A percentile compares a stretch with the other conserved stretches of the same genome.
These are phyloP conservation scores for Ceratosolen fusciceps DNA, from an alignment of 1,140 invertebrate species.

Conservation along the genomic window DNA sequence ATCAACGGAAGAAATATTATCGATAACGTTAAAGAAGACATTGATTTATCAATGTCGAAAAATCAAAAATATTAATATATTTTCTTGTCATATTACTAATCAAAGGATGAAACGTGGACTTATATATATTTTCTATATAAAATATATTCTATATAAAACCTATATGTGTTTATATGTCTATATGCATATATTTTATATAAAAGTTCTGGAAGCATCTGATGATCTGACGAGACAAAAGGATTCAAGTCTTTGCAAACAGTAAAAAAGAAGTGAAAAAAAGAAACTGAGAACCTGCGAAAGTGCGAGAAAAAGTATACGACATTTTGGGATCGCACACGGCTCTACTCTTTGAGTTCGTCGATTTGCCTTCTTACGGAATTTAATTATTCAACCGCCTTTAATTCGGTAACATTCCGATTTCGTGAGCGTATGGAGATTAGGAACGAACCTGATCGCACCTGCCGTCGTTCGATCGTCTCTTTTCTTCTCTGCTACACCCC, in stretches of 20 bases:
- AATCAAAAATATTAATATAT: too few relatives aligned
- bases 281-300: conserved; percentile 5
- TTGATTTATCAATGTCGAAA: too few relatives aligned
- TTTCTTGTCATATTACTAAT: too few relatives aligned
- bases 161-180: neutral
- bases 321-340: neutral
- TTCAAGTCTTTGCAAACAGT: neutral
- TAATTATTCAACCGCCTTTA: conserved; percentile 53
- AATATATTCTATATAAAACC: too few relatives aligned
- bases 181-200: neutral
- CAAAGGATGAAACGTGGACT: too few relatives aligned
- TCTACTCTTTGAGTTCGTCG: neutral
- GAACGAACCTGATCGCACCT: conserved; percentile 50
- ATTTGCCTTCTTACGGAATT: conserved; percentile 37
- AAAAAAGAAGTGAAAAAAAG: conserved; percentile 20
- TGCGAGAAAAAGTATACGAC: conserved; percentile 27
- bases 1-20: too few relatives aligned
- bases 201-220: conserved; percentile 12
- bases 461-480: conserved; percentile 3
- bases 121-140: too few relatives aligned
- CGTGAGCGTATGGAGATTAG: conserved; percentile 55
- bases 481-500: conserved; percentile 18
- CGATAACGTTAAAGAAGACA: too few relatives aligned
- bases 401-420: conserved; percentile 57
- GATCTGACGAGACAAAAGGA: conserved; percentile 22